Evolutionary conservation across 2,113 vertebrate species (phyloP).

Genomic region (Sylvietta virens): DNA sequence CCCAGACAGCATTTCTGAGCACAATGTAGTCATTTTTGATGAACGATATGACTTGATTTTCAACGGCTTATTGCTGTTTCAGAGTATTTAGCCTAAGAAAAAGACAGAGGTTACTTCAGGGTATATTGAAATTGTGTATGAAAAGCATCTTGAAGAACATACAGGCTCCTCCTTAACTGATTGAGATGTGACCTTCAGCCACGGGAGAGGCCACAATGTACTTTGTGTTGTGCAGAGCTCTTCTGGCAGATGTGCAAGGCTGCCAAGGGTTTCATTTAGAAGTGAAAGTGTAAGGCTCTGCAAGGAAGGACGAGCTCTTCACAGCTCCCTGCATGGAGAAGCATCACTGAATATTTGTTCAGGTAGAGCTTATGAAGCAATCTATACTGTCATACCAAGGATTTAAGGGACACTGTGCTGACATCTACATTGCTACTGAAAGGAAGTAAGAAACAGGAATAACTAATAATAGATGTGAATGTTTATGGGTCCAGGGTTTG

Average conservation of each 20-base stretch:
- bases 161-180: neutral
- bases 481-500: neutral
- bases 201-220: neutral
- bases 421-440: neutral
- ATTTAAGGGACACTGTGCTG: neutral
- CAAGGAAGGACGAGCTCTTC: neutral
- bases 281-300: neutral
- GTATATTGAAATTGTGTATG: neutral
- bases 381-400: neutral
- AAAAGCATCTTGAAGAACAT: neutral
- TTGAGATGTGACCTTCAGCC: neutral
- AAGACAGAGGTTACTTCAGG: neutral
- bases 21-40: neutral
- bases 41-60: conserved; percentile 14
- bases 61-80: neutral
- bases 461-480: neutral
- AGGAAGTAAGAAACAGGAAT: neutral
- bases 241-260: neutral
- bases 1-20: conserved; percentile 30
- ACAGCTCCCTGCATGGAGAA: neutral
- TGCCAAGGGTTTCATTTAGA: neutral
- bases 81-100: neutral
- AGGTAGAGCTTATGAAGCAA: neutral
- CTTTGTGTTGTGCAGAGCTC: neutral
- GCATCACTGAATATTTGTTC: neutral